Conservation (phyloP, 2,888 invertebrate genomes). For the Lingula anatina region DNA sequence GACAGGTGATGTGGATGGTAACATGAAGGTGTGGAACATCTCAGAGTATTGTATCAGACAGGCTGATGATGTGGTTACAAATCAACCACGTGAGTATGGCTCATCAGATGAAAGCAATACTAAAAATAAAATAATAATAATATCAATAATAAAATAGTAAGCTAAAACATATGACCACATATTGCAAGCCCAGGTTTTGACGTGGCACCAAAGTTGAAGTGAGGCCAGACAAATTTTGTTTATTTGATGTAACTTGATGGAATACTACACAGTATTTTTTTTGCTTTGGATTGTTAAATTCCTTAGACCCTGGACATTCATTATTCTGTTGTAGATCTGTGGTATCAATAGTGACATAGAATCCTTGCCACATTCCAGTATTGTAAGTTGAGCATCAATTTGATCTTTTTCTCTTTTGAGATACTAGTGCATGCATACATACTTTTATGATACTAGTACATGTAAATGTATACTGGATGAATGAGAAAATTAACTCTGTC, state of each 20-base stretch:
- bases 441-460: background rate
- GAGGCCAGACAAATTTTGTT: background rate
- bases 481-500: background rate
- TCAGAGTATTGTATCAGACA: conserved; percentile 35
- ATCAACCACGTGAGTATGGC: conserved; percentile 27
- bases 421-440: too few relatives aligned
- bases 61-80: conserved; percentile 21
- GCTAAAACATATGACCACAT: too few relatives aligned
- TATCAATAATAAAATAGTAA: too few relatives aligned
- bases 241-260: background rate
- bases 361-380: too few relatives aligned
- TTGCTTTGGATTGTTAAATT: background rate
- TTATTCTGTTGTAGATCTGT: too few relatives aligned
- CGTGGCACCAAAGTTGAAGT: too few relatives aligned
- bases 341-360: too few relatives aligned
- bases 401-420: too few relatives aligned
- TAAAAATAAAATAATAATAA: conserved; percentile 49
- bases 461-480: background rate
- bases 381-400: too few relatives aligned
- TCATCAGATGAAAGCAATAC: conserved; percentile 20
- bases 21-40: conserved; percentile 50
- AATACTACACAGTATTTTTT: background rate
- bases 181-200: too few relatives aligned
- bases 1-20: conserved; percentile 50
- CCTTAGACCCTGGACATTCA: too few relatives aligned